Percentiles rank a stretch among this genome's conserved stretches.
phyloP scores from a whole-genome alignment of 53 echinoderm and acorn worm genomes.

The Holothuria leucospilota region DNA sequence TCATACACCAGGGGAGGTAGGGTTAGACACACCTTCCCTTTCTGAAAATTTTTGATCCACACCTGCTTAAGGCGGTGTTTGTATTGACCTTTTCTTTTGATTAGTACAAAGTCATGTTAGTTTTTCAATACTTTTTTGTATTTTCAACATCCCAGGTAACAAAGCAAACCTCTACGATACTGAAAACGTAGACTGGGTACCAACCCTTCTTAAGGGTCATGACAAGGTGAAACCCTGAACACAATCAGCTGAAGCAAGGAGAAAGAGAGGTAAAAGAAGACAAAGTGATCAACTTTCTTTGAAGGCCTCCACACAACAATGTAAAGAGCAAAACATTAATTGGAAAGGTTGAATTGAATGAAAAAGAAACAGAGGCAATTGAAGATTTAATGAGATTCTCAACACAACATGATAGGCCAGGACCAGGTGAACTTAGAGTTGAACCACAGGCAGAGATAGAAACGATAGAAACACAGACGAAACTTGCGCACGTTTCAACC shows the following conservation, averaged over 20 bases:
- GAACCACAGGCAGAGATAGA: background rate
- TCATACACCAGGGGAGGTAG: too few relatives aligned
- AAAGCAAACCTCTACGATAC: background rate
- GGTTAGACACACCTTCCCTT: too few relatives aligned
- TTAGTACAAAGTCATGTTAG: too few relatives aligned
- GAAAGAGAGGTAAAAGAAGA: conserved; percentile 6
- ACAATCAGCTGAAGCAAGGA: background rate
- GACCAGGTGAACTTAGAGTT: background rate
- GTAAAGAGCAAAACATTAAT: too few relatives aligned
- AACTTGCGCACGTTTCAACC: background rate
- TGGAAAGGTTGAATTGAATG: too few relatives aligned
- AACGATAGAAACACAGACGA: background rate
- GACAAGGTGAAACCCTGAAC: conserved; percentile 14
- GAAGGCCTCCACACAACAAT: too few relatives aligned
- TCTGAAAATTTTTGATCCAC: too few relatives aligned
- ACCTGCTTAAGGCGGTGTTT: too few relatives aligned
- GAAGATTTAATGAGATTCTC: background rate
- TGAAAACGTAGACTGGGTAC: conserved; percentile 43
- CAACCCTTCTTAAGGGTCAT: conserved; percentile 36
- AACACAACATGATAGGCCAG: background rate
- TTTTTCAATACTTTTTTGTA: too few relatives aligned
- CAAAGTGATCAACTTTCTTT: background rate
- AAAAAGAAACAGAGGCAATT: conserved; percentile 1
- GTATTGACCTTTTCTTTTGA: too few relatives aligned
- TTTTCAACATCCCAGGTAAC: too few relatives aligned